Evolutionary conservation across 2,888 invertebrate species (phyloP).

Genomic region (Branchipolynoe longqiensis): DNA sequence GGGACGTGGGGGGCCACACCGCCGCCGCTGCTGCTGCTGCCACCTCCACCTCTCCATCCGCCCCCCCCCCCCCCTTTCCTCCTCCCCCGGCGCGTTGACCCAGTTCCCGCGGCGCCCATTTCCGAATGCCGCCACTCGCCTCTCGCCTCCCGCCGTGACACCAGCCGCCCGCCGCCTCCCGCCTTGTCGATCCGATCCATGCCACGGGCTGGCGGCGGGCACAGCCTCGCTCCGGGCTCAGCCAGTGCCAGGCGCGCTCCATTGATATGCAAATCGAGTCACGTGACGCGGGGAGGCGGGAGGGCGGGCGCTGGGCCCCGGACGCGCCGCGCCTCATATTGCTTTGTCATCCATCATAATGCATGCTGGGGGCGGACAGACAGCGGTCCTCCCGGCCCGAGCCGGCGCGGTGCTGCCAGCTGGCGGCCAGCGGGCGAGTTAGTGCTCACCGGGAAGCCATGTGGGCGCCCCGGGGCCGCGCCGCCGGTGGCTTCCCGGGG

Average conservation of each 20-base stretch:
- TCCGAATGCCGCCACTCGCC: constrained; percentile 16
- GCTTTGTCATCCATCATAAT: constrained; percentile 50
- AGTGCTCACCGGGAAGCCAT: constrained; percentile 15
- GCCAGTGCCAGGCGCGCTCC: constrained; percentile 29
- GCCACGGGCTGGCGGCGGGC: neutral
- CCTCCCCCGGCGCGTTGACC: constrained; percentile 17
- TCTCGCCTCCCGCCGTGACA: neutral
- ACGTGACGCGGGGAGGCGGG: constrained; percentile 18
- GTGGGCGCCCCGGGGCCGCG: constrained; percentile 6
- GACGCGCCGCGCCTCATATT: constrained; percentile 10
- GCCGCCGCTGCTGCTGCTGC: too few relatives aligned
- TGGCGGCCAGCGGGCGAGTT: constrained; percentile 26
- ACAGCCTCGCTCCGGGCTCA: constrained; percentile 36
- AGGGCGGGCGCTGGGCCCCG: neutral
- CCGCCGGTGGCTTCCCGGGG: neutral
- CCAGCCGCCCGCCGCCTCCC: neutral
- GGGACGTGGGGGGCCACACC: too few relatives aligned
- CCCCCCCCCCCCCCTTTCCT: too few relatives aligned
- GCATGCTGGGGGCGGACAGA: constrained; percentile 12
- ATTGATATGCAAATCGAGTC: constrained; percentile 56
- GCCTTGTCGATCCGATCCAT: neutral
- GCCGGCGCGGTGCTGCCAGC: constrained; percentile 17
- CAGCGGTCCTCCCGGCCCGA: neutral
- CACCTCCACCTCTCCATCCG: too few relatives aligned
- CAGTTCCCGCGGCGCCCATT: constrained; percentile 31